Conservation (phyloP, 2,888 invertebrate genomes). For the Adineta ricciae region DNA sequence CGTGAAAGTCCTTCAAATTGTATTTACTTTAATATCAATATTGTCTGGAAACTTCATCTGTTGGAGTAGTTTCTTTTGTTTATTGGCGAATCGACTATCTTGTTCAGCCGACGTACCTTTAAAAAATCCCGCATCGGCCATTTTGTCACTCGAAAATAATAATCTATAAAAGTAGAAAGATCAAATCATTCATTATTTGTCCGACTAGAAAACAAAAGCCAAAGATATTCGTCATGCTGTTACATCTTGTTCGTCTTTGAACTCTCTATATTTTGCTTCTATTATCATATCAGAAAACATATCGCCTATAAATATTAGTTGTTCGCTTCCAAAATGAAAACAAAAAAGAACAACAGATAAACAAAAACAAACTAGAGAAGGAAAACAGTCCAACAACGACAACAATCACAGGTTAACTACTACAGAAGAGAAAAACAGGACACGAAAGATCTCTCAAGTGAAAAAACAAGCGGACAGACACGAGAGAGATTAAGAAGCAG, state of each 20-base stretch:
- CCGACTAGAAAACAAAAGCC: too few relatives aligned
- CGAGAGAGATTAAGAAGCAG: too few relatives aligned
- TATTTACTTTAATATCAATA: slow-evolving; percentile 71
- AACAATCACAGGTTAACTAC: background rate
- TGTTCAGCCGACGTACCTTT: slow-evolving; percentile 89
- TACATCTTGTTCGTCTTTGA: background rate
- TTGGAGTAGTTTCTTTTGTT: slow-evolving; percentile 95
- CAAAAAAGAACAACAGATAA: background rate
- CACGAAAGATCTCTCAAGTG: background rate
- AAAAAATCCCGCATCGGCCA: slow-evolving; percentile 48
- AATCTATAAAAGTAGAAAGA: background rate
- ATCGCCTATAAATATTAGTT: background rate
- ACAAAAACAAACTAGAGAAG: too few relatives aligned
- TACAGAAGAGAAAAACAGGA: background rate
- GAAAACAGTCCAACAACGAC: too few relatives aligned
- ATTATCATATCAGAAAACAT: background rate
- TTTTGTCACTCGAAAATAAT: slow-evolving; percentile 32
- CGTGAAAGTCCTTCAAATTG: background rate
- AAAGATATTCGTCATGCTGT: background rate
- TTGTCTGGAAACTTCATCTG: slow-evolving; percentile 95
- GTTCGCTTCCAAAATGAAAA: background rate
- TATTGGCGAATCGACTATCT: slow-evolving; percentile 96
- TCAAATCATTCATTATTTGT: too few relatives aligned
- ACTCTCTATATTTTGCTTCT: background rate
- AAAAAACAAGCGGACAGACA: background rate